Conservation (phyloP, 2,113 vertebrate species). For the Cyprinodon tularosa region DNA sequence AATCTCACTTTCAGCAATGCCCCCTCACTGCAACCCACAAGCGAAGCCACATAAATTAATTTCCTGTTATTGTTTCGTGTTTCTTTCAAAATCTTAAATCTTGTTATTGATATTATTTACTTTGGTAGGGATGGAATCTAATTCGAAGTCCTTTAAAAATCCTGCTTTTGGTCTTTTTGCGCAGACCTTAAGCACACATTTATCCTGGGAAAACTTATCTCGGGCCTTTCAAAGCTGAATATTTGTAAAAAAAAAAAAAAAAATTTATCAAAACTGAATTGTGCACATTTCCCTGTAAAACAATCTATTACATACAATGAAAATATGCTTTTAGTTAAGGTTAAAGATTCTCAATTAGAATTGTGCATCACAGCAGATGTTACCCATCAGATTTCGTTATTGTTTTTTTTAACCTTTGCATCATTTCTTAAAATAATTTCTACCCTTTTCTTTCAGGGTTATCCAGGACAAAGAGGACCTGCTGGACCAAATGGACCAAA, state of each 20-base stretch:
- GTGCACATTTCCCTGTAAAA: not conserved
- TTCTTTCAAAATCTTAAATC: not conserved
- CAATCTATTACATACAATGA: not conserved
- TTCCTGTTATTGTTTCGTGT: not conserved
- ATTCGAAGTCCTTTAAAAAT: too few relatives aligned
- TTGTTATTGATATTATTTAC: not conserved
- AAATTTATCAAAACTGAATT: not conserved
- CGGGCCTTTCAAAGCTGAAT: not conserved
- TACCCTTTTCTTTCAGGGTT: conserved; percentile 69
- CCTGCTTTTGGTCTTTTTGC: too few relatives aligned
- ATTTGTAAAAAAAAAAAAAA: not conserved
- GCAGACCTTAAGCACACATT: not conserved
- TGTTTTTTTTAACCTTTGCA: too few relatives aligned
- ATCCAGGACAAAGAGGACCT: conserved; percentile 61
- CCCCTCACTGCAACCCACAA: too few relatives aligned
- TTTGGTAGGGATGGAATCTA: not conserved
- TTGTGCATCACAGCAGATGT: not conserved
- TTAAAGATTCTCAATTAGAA: not conserved
- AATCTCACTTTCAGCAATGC: too few relatives aligned
- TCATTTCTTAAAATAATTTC: not conserved
- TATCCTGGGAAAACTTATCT: not conserved
- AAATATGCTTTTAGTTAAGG: not conserved
- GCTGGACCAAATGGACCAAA: conserved; percentile 51
- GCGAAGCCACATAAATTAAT: not conserved
- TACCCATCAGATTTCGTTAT: not conserved